phyloP scores from a whole-genome alignment of 2,888 invertebrate species.

The Eubasilissa splendida region DNA sequence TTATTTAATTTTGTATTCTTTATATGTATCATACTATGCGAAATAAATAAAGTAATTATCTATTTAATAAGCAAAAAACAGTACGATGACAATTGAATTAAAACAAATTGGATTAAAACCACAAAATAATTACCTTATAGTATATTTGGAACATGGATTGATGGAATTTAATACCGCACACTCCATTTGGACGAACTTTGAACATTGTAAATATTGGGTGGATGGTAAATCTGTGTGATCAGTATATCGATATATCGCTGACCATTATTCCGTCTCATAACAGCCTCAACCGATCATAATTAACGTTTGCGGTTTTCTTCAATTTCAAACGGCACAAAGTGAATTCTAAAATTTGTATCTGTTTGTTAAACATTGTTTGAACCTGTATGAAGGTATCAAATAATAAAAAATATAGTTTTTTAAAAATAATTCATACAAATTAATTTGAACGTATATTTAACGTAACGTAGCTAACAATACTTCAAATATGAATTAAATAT shows the following conservation, averaged over 20 bases:
- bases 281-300: not conserved
- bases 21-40: no score
- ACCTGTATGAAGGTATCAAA: no score
- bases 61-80: no score
- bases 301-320: slow-evolving; percentile 10
- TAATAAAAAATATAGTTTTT: no score
- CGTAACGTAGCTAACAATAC: no score
- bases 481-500: no score
- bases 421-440: no score
- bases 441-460: no score
- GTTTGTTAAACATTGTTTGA: no score
- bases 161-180: not conserved
- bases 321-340: slow-evolving; percentile 4
- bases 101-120: not conserved
- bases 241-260: not conserved
- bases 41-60: no score
- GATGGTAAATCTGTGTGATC: not conserved
- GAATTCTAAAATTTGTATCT: not conserved
- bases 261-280: slow-evolving; percentile 3
- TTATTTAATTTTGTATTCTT: no score
- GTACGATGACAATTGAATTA: not conserved
- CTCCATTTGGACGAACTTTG: slow-evolving; percentile 1
- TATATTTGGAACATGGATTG: not conserved
- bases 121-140: not conserved
- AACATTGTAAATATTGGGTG: slow-evolving; percentile 8